Conservation (phyloP, 2,113 vertebrate species). For the Halichoeres trimaculatus region DNA sequence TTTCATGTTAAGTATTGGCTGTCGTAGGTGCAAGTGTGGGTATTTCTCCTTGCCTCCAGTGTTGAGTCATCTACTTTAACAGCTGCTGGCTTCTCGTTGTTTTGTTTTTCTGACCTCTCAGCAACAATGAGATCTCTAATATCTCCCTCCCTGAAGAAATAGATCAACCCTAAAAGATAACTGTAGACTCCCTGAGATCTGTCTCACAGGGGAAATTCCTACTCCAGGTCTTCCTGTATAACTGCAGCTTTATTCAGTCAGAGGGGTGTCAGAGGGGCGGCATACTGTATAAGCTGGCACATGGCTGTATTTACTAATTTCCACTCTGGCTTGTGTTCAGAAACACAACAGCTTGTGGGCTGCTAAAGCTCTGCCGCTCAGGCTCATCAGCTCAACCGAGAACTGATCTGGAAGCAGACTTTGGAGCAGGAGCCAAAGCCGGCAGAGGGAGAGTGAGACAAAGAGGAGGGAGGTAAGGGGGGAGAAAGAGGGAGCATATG, state of each 20-base stretch:
- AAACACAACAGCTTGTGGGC: slow-evolving; percentile 48
- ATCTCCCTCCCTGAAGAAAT: background rate
- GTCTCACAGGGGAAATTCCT: slow-evolving; percentile 31
- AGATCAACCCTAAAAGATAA: background rate
- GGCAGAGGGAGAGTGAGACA: slow-evolving; percentile 20
- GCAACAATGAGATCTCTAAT: background rate
- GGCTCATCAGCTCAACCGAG: slow-evolving; percentile 51
- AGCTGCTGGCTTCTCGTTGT: too few species aligned
- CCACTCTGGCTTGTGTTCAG: slow-evolving; percentile 42
- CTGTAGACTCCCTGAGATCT: slow-evolving; percentile 8
- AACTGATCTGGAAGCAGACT: slow-evolving; percentile 39
- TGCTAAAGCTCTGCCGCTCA: slow-evolving; percentile 30
- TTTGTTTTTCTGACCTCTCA: background rate
- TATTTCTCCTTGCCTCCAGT: too few species aligned
- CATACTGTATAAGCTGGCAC: slow-evolving; percentile 44
- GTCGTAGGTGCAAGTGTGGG: too few species aligned
- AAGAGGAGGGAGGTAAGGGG: slow-evolving; percentile 24
- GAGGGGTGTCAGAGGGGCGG: slow-evolving; percentile 23
- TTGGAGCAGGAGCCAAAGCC: slow-evolving; percentile 32
- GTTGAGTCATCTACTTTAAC: too few species aligned
- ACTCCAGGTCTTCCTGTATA: background rate
- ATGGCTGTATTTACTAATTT: slow-evolving; percentile 51
- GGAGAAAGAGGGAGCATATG: slow-evolving; percentile 28
- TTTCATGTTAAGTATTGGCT: too few species aligned
- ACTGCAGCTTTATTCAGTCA: slow-evolving; percentile 30